Evolutionary conservation across 2,113 vertebrate genomes (phyloP).

Genomic region (Choloepus hoffmanni): DNA sequence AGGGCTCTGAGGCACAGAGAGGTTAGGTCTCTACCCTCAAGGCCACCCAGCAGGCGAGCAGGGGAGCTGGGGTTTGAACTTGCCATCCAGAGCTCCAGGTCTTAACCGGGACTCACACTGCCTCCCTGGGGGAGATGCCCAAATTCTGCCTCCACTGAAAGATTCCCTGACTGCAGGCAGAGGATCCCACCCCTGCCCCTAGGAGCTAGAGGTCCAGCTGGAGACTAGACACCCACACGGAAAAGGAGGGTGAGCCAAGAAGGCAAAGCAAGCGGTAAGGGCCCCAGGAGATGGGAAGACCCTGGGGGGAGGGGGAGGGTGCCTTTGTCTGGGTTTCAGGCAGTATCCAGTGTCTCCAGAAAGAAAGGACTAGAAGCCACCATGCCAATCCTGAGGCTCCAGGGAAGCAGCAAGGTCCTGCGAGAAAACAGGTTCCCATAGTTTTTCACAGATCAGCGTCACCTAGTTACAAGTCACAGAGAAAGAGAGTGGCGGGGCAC

Average conservation of each 20-base stretch:
- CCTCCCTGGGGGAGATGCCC: not conserved
- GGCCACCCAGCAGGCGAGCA: not conserved
- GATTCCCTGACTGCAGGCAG: not conserved
- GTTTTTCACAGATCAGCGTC: not conserved
- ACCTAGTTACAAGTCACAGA: not conserved
- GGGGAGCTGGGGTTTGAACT: not conserved
- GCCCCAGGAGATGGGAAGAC: not conserved
- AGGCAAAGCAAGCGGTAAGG: not conserved
- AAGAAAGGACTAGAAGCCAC: constrained; percentile 50
- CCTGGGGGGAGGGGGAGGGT: not conserved
- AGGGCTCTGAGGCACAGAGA: not conserved
- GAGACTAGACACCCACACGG: not conserved
- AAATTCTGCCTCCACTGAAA: not conserved
- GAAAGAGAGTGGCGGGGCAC: not conserved
- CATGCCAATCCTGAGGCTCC: constrained; percentile 40
- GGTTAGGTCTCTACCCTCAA: not conserved
- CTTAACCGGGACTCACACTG: not conserved
- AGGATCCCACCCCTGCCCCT: not conserved
- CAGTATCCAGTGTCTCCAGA: constrained; percentile 50
- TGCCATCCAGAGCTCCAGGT: not conserved
- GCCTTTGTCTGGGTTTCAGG: constrained; percentile 38
- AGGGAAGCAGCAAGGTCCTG: constrained; percentile 4
- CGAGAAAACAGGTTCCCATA: constrained; percentile 64
- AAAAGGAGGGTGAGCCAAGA: not conserved
- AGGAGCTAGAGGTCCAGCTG: not conserved